phyloP scores from a whole-genome alignment of 2,888 invertebrate genomes.

The Diogma glabrata region DNA sequence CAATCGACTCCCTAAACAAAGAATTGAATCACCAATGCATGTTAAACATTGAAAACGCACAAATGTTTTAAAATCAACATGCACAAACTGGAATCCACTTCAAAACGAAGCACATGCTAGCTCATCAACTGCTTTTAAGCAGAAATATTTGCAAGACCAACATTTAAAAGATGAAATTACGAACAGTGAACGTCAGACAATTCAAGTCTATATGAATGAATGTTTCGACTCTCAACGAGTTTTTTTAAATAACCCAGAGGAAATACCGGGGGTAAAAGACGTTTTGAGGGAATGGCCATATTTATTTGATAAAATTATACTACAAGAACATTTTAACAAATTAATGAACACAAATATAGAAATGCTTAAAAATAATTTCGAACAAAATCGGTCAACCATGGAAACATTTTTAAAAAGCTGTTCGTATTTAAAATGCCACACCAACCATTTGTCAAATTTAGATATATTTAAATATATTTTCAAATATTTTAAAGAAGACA shows the following conservation, averaged over 20 bases:
- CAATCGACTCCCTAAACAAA: slow-evolving; percentile 10
- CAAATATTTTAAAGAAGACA: neutral
- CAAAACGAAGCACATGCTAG: neutral
- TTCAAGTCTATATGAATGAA: slow-evolving; percentile 7
- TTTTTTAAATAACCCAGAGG: slow-evolving; percentile 10
- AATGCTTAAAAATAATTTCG: too few species aligned
- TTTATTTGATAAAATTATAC: slow-evolving; percentile 3
- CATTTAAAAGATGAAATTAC: neutral
- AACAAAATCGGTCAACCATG: neutral
- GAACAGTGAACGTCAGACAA: neutral
- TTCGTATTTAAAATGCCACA: neutral
- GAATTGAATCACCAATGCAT: neutral
- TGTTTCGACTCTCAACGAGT: slow-evolving; percentile 6
- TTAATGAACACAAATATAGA: neutral
- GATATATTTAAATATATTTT: neutral
- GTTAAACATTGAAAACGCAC: slow-evolving; percentile 9
- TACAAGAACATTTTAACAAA: slow-evolving; percentile 3
- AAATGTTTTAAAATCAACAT: neutral
- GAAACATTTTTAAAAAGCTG: neutral
- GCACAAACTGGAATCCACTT: slow-evolving; percentile 9
- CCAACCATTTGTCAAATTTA: neutral
- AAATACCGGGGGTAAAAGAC: slow-evolving; percentile 5
- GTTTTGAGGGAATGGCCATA: slow-evolving; percentile 8
- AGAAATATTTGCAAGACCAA: neutral
- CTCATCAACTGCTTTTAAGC: neutral